phyloP scores from a whole-genome alignment of 2,797 vertebrate genomes.

The Chelon auratus region DNA sequence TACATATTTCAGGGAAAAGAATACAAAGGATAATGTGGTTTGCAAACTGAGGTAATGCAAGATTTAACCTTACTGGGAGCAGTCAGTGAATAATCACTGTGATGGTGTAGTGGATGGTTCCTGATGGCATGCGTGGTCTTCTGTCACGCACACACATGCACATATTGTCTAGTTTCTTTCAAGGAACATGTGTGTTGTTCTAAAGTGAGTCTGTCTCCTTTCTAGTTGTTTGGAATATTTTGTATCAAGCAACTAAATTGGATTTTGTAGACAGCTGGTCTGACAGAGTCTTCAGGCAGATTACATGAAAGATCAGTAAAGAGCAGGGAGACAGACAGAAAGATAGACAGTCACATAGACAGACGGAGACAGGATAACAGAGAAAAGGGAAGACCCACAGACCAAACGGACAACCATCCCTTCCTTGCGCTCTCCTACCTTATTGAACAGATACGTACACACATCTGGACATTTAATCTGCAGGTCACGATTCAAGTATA shows the following conservation, averaged over 20 bases:
- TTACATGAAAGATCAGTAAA: conserved; percentile 56
- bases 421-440: conserved; percentile 5
- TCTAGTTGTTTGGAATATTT: conserved; percentile 38
- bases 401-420: conserved; percentile 1
- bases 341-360: conserved; percentile 15
- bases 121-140: neutral
- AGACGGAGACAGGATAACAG: conserved; percentile 14
- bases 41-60: neutral
- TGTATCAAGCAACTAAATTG: conserved; percentile 39
- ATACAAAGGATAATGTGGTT: neutral
- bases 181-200: conserved; percentile 12
- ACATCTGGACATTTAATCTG: conserved; percentile 61
- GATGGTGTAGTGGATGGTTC: conserved; percentile 7
- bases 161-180: neutral
- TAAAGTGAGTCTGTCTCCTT: conserved; percentile 6
- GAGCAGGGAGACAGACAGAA: conserved; percentile 22
- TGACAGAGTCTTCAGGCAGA: conserved; percentile 51
- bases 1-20: neutral
- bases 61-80: neutral
- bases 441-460: conserved; percentile 14
- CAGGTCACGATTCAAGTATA: conserved; percentile 59
- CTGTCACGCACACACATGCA: neutral
- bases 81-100: neutral
- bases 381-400: neutral
- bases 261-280: conserved; percentile 57